Conservation (phyloP, 2,888 invertebrate species). For the Ectemnius cavifrons region DNA sequence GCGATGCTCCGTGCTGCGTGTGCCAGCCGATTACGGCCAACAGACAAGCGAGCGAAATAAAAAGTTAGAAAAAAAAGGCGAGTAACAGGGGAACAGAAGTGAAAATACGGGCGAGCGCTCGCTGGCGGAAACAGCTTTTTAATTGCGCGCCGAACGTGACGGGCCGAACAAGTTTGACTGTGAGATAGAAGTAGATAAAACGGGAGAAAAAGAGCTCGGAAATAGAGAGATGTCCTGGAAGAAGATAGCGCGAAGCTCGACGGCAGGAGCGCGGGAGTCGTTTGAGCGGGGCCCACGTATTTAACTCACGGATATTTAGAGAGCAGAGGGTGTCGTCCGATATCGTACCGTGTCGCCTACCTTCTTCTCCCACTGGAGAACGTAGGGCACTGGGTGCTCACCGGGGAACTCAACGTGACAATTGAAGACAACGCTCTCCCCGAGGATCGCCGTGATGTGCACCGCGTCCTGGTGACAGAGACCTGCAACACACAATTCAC, state of each 20-base stretch:
- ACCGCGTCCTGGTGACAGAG: slow-evolving; percentile 93
- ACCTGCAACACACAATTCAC: slow-evolving; percentile 79
- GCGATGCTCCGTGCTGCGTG: neutral
- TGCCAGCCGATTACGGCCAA: neutral
- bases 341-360: slow-evolving; percentile 97
- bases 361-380: slow-evolving; percentile 99
- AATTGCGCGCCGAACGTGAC: too few species aligned
- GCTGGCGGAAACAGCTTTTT: too few species aligned
- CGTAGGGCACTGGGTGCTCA: slow-evolving; percentile 97
- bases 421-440: slow-evolving; percentile 98
- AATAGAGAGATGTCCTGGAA: slow-evolving; percentile 3
- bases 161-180: too few species aligned
- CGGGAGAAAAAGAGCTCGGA: neutral
- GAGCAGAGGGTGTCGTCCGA: slow-evolving; percentile 78
- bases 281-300: slow-evolving; percentile 71
- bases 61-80: neutral
- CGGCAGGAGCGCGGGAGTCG: slow-evolving; percentile 63
- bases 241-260: slow-evolving; percentile 45
- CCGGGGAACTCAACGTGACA: slow-evolving; percentile 98
- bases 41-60: neutral
- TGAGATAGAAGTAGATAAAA: neutral
- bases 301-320: slow-evolving; percentile 77
- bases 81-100: too few species aligned
- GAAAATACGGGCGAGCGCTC: too few species aligned
- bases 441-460: slow-evolving; percentile 97